Percentiles rank a stretch among this genome's conserved stretches.
Evolutionary conservation across 2,113 vertebrate genomes (phyloP).

Genomic region (Pelecanoides urinatrix): DNA sequence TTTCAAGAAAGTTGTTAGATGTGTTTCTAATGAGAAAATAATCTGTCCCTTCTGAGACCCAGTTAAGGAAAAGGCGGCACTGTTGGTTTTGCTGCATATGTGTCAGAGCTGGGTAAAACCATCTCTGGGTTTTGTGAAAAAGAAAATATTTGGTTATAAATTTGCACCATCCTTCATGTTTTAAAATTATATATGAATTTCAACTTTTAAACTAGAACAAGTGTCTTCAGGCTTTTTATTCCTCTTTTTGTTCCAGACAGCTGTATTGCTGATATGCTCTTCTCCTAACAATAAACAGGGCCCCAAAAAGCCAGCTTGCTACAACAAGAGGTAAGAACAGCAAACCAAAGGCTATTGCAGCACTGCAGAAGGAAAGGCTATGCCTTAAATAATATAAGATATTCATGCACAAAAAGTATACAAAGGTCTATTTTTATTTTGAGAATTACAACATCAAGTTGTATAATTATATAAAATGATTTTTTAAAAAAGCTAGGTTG

Average conservation of each 20-base stretch:
- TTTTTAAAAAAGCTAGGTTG: not conserved
- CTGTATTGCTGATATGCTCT: not conserved
- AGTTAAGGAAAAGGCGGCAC: not conserved
- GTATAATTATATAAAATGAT: not conserved
- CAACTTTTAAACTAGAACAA: not conserved
- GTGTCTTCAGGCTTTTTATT: not conserved
- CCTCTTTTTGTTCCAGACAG: not conserved
- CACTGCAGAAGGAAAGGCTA: not conserved
- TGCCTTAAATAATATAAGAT: not conserved
- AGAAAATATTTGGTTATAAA: not conserved
- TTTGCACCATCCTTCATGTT: not conserved
- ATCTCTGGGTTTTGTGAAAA: not conserved
- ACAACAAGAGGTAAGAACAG: not conserved
- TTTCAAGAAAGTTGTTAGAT: not conserved
- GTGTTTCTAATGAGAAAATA: not conserved
- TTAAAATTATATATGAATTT: not conserved
- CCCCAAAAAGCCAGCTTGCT: not conserved
- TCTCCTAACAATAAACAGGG: not conserved
- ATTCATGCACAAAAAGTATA: not conserved
- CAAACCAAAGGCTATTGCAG: not conserved
- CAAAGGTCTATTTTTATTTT: not conserved
- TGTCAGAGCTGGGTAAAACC: not conserved
- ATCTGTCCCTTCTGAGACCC: not conserved
- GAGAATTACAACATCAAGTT: not conserved
- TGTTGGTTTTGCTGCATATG: not conserved